phyloP scores from a whole-genome alignment of 1,140 invertebrate genomes.

The Brachionus paranguensis region DNA sequence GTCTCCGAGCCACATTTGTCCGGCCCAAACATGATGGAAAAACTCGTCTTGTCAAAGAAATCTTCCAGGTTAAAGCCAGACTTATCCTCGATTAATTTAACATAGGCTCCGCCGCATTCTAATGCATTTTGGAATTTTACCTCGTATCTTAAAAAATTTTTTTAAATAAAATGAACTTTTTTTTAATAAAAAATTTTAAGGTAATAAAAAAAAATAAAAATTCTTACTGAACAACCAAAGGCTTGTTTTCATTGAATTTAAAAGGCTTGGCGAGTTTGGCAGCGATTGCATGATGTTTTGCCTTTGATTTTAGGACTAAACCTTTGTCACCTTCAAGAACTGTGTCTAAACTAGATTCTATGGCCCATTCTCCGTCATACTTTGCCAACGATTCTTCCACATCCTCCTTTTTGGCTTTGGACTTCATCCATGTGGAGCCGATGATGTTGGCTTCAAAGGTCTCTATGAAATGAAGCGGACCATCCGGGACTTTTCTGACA shows the following conservation, averaged over 20 bases:
- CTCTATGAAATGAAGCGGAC: neutral
- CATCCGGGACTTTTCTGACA: neutral
- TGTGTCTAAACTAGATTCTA: slow-evolving; percentile 72
- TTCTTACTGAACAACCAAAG: slow-evolving; percentile 75
- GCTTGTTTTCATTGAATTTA: slow-evolving; percentile 71
- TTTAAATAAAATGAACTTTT: no score
- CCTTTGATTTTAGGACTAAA: slow-evolving; percentile 84
- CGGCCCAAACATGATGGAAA: slow-evolving; percentile 98
- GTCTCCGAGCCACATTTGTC: slow-evolving; percentile 95
- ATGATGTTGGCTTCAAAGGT: slow-evolving; percentile 19
- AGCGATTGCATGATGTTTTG: slow-evolving; percentile 89
- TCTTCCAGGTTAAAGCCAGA: slow-evolving; percentile 62
- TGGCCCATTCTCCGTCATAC: slow-evolving; percentile 61
- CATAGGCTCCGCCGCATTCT: slow-evolving; percentile 95
- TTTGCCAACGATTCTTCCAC: slow-evolving; percentile 73
- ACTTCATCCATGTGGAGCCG: slow-evolving; percentile 68
- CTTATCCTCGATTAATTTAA: slow-evolving; percentile 72
- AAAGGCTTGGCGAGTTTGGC: slow-evolving; percentile 73
- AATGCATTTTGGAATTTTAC: slow-evolving; percentile 78
- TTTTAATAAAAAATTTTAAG: no score
- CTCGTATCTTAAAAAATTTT: slow-evolving; percentile 51
- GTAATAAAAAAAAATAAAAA: no score
- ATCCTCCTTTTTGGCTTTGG: slow-evolving; percentile 85
- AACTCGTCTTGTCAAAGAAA: slow-evolving; percentile 91
- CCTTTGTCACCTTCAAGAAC: slow-evolving; percentile 76